phyloP scores from a whole-genome alignment of 2,888 invertebrate species.

The Pseudococcus viburni region DNA sequence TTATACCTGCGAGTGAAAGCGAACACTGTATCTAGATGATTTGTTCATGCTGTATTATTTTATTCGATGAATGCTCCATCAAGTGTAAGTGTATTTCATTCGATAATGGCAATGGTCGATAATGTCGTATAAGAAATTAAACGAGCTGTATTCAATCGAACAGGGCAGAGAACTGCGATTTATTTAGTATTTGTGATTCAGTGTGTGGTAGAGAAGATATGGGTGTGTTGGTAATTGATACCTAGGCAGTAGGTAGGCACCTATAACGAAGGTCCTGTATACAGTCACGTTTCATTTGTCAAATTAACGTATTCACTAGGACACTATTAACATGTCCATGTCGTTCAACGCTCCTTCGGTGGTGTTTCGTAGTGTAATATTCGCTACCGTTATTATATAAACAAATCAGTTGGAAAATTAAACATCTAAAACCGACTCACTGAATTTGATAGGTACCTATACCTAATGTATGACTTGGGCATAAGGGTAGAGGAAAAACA shows the following conservation, averaged over 20 bases:
- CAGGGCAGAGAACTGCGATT: background rate
- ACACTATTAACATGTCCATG: background rate
- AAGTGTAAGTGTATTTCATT: background rate
- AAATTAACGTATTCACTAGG: background rate
- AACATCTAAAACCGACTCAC: background rate
- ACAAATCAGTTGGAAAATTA: conserved; percentile 8
- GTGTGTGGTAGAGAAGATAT: background rate
- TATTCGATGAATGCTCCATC: background rate
- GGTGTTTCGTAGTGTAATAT: background rate
- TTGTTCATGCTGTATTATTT: conserved; percentile 43
- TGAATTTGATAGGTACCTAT: no score
- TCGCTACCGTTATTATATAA: background rate
- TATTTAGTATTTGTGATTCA: background rate
- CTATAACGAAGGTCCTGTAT: background rate
- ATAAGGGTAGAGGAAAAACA: no score
- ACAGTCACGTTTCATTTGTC: conserved; percentile 16
- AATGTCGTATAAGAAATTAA: conserved; percentile 8
- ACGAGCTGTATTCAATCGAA: background rate
- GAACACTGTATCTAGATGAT: conserved; percentile 29
- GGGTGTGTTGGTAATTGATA: background rate
- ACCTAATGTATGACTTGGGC: no score
- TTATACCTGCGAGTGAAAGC: conserved; percentile 9
- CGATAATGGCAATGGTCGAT: background rate
- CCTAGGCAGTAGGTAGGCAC: no score
- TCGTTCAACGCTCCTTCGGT: background rate